Evolutionary conservation across 2,113 vertebrate genomes (phyloP).

Genomic region (Corythornis vintsioides): DNA sequence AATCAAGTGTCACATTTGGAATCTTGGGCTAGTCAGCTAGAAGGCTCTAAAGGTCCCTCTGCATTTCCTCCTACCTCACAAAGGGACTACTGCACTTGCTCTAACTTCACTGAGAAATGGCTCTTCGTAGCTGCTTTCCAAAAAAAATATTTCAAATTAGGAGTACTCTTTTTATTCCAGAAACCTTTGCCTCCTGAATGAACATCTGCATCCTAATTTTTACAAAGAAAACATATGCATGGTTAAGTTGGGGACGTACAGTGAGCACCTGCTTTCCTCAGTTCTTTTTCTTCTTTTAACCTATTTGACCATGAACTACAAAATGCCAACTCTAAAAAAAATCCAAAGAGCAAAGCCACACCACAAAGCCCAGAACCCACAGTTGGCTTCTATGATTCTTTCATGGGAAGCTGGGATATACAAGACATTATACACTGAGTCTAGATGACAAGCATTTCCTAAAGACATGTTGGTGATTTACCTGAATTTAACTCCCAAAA

Average conservation of each 20-base stretch:
- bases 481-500: not conserved
- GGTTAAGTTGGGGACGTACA: not conserved
- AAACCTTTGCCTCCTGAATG: not conserved
- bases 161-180: not conserved
- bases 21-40: rapidly evolving
- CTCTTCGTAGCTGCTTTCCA: not conserved
- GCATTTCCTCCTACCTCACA: not conserved
- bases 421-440: not conserved
- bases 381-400: not conserved
- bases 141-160: not conserved
- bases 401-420: not conserved
- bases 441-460: not conserved
- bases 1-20: not conserved
- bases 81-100: not conserved
- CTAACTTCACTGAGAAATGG: not conserved
- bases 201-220: not conserved
- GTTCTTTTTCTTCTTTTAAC: not conserved
- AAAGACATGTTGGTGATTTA: not conserved
- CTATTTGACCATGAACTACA: not conserved
- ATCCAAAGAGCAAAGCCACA: not conserved
- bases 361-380: not conserved
- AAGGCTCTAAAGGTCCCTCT: not conserved
- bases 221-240: not conserved
- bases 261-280: not conserved
- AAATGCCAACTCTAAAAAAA: not conserved